These are phyloP conservation scores for Heptranchias perlo DNA, from an alignment of 2,113 vertebrate species.

Conservation along the genomic window DNA sequence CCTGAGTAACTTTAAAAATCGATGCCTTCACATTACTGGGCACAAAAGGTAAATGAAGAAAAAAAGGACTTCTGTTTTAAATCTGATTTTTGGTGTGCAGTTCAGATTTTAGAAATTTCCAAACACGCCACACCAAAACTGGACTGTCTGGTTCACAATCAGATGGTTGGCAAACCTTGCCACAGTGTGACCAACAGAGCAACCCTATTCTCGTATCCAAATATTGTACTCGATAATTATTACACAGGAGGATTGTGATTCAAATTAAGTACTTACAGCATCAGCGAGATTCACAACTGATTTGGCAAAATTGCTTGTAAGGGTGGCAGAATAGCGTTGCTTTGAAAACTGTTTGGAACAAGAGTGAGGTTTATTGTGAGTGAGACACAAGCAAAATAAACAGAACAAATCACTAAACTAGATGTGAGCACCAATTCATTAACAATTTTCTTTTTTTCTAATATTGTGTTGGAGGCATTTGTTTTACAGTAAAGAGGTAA, in stretches of 20 bases:
- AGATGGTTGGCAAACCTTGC: not conserved
- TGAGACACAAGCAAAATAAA: not conserved
- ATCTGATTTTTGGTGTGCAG: not conserved
- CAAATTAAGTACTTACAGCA: constrained; percentile 61
- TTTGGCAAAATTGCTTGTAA: constrained; percentile 93
- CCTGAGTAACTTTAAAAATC: not conserved
- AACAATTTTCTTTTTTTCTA: not conserved
- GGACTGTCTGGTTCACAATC: not conserved
- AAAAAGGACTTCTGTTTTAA: too few relatives aligned
- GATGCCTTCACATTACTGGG: not conserved
- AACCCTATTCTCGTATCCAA: not conserved
- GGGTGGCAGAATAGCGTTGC: constrained; percentile 72
- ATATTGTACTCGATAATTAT: constrained; percentile 15
- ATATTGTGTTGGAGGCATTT: not conserved
- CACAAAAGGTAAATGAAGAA: not conserved
- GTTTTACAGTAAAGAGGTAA: not conserved
- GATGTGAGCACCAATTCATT: not conserved
- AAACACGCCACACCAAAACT: not conserved
- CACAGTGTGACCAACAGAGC: not conserved
- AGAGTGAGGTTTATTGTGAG: not conserved
- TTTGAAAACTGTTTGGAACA: constrained; percentile 69
- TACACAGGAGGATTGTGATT: not conserved
- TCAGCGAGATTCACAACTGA: constrained; percentile 92
- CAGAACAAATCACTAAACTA: not conserved
- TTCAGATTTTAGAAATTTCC: not conserved